These are phyloP conservation scores for Euschistus heros DNA, from an alignment of 1,140 invertebrate genomes.

Conservation along the genomic window DNA sequence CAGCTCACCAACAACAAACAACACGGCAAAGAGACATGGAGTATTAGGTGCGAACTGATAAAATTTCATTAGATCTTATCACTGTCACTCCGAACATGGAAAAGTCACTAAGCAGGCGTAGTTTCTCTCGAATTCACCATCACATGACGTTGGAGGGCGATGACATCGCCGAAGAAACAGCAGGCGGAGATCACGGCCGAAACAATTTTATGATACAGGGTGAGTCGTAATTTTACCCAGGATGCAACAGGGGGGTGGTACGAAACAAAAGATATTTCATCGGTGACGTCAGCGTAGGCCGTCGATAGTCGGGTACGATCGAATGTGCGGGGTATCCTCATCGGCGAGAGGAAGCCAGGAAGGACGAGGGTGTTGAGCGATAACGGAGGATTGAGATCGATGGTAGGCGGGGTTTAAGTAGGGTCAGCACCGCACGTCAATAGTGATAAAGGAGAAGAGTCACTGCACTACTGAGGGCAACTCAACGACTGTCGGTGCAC, in stretches of 20 bases:
- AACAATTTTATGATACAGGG: conserved; percentile 9
- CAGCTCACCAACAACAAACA: conserved; percentile 3
- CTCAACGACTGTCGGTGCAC: background rate
- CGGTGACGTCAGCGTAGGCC: conserved; percentile 19
- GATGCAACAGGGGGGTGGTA: conserved; percentile 28
- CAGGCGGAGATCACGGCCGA: background rate
- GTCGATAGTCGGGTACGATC: conserved; percentile 4
- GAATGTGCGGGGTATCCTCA: conserved; percentile 19
- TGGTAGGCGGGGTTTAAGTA: conserved; percentile 23
- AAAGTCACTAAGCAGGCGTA: too few relatives aligned
- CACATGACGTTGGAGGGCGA: too few relatives aligned
- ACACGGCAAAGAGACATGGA: too few relatives aligned
- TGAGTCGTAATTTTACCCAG: conserved; percentile 26
- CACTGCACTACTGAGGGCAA: conserved; percentile 1
- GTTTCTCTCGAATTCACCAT: too few relatives aligned
- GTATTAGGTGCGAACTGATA: too few relatives aligned
- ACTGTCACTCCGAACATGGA: too few relatives aligned
- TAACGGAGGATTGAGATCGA: background rate
- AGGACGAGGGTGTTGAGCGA: background rate
- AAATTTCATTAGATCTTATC: background rate
- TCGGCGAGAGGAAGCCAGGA: background rate
- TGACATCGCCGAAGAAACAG: too few relatives aligned
- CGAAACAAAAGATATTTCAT: conserved; percentile 31
- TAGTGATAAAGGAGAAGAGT: conserved; percentile 25
- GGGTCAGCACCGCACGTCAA: conserved; percentile 30